Conservation (phyloP, 2,113 vertebrate species). For the Lepus americanus region DNA sequence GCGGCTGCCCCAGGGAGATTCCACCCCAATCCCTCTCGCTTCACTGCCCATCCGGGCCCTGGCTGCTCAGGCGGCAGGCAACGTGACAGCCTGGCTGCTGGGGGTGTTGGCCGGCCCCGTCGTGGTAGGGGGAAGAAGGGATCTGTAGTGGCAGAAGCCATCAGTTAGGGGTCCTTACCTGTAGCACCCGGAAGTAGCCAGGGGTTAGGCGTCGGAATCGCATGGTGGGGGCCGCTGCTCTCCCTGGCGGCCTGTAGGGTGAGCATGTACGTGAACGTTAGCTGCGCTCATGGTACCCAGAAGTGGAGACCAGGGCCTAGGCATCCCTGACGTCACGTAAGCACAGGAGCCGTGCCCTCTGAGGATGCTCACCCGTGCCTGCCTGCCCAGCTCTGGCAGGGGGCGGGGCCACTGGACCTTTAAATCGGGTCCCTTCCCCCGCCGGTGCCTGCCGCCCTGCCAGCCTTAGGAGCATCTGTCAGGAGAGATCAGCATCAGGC, state of each 20-base stretch:
- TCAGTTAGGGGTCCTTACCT: constrained; percentile 86
- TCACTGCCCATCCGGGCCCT: constrained; percentile 74
- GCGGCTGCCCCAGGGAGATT: constrained; percentile 72
- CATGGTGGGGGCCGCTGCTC: constrained; percentile 84
- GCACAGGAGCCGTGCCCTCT: background rate
- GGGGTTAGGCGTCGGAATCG: constrained; percentile 94
- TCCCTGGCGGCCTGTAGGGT: constrained; percentile 20
- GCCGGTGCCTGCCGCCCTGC: constrained; percentile 53
- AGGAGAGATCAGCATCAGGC: constrained; percentile 87
- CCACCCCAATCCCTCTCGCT: constrained; percentile 74
- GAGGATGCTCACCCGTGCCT: constrained; percentile 60
- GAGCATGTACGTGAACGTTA: background rate
- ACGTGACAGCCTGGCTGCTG: constrained; percentile 66
- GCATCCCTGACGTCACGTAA: background rate
- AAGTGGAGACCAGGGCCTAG: background rate
- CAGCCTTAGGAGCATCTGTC: constrained; percentile 86
- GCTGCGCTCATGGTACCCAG: background rate
- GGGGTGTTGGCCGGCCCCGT: background rate
- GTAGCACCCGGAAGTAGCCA: constrained; percentile 95
- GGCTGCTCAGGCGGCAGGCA: constrained; percentile 77
- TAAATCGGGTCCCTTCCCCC: constrained; percentile 79
- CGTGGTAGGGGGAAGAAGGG: background rate
- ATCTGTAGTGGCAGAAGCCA: background rate
- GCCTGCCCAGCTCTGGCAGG: constrained; percentile 45
- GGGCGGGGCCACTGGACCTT: constrained; percentile 59